A percentile compares a stretch with the other conserved stretches of the same genome.
phyloP scores from a whole-genome alignment of 2,113 vertebrate species.

The Gulo gulo region DNA sequence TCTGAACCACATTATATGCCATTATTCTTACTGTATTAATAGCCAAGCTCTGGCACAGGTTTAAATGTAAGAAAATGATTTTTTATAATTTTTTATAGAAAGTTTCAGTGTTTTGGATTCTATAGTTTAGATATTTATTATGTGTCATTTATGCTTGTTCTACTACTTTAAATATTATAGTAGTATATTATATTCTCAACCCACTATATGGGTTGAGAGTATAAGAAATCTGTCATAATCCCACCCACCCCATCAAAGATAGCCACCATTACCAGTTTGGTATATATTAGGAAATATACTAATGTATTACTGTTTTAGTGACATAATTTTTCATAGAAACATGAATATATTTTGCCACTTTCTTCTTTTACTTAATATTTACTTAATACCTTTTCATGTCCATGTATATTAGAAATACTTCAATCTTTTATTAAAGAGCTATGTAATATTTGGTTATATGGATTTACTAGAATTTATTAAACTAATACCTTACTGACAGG shows the following conservation, averaged over 20 bases:
- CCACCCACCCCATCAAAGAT: too few species aligned
- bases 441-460: background rate
- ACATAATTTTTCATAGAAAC: background rate
- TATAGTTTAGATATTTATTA: background rate
- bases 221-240: too few species aligned
- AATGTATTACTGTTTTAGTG: background rate
- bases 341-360: background rate
- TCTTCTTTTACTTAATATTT: background rate
- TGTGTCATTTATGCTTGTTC: background rate
- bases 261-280: background rate
- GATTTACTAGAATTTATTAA: background rate
- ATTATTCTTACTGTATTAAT: background rate
- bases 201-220: background rate
- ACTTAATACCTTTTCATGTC: background rate
- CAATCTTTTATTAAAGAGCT: background rate
- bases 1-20: background rate
- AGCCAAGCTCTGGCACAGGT: background rate
- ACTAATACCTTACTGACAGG: background rate
- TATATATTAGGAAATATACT: background rate
- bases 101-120: background rate
- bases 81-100: conserved; percentile 9
- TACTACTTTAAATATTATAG: conserved; percentile 33
- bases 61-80: background rate
- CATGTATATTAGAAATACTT: background rate
- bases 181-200: background rate